Conservation (phyloP, 2,113 vertebrate genomes). For the Trinectes maculatus region DNA sequence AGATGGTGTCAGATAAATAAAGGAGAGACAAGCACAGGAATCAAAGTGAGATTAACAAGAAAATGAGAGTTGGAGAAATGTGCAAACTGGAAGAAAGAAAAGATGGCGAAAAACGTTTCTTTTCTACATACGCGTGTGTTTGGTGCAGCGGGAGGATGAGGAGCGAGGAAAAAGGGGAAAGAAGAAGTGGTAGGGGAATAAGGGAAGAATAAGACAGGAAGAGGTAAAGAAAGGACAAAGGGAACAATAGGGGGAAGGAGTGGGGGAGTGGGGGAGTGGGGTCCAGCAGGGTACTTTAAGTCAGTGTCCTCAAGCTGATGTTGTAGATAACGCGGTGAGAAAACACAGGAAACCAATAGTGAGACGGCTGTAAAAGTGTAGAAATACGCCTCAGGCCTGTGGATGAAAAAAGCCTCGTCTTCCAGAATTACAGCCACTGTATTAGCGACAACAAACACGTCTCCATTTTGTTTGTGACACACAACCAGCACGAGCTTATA, state of each 20-base stretch:
- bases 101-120: background rate
- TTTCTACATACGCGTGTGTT: background rate
- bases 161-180: background rate
- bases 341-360: slow-evolving; percentile 2
- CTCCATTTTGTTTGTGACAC: no score
- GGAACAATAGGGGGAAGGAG: slow-evolving; percentile 44
- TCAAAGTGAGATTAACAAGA: background rate
- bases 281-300: background rate
- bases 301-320: background rate
- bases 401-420: no score
- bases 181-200: slow-evolving; percentile 4
- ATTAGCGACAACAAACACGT: no score
- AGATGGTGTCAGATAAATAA: background rate
- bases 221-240: slow-evolving; percentile 31
- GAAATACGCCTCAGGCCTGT: no score
- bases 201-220: slow-evolving; percentile 35
- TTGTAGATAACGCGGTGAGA: background rate
- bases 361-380: no score
- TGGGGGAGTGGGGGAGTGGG: background rate
- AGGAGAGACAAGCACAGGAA: background rate
- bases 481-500: no score
- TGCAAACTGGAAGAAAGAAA: background rate
- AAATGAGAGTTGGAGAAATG: background rate
- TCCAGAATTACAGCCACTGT: no score
- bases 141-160: slow-evolving; percentile 1